Percentiles rank a stretch among this genome's conserved stretches.
Evolutionary conservation across 1,140 invertebrate species (phyloP).

Genomic region (Penaeus japonicus): DNA sequence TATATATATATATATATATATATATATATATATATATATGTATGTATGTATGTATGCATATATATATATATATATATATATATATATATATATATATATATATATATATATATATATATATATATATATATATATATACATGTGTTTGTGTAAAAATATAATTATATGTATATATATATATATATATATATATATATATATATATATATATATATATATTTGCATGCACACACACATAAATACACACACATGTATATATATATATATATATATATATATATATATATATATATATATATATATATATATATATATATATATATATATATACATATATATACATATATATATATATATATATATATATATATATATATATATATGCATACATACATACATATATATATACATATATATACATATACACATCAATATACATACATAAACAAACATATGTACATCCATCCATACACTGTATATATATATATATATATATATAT

Average conservation of each 20-base stretch:
- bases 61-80: no score
- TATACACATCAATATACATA: background rate
- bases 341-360: background rate
- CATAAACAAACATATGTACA: background rate
- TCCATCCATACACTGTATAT: background rate
- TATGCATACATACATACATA: background rate
- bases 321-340: constrained; percentile 2
- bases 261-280: background rate
- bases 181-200: background rate
- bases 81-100: background rate
- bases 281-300: background rate
- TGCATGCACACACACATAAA: background rate
- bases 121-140: background rate
- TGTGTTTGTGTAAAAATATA: background rate
- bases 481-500: background rate
- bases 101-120: background rate
- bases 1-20: no score
- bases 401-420: background rate
- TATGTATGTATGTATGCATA: no score
- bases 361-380: background rate
- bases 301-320: constrained; percentile 13
- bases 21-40: no score
- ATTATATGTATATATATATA: background rate
- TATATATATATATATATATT: background rate
- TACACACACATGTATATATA: background rate